These are phyloP conservation scores for Eurosta solidaginis DNA, from an alignment of 1,140 invertebrate species.

Conservation along the genomic window DNA sequence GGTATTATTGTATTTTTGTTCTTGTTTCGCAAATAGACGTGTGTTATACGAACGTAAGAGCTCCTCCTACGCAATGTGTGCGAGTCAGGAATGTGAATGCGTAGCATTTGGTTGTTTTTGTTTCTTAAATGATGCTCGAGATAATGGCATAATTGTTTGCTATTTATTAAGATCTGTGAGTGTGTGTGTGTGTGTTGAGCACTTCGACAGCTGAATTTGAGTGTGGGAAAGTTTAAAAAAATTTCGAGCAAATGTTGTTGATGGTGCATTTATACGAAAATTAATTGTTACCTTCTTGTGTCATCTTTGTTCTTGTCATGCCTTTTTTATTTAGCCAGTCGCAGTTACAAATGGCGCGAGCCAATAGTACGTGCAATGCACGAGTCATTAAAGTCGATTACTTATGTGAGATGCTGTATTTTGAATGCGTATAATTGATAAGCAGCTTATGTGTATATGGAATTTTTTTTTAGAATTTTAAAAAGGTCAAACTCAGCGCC, in stretches of 20 bases:
- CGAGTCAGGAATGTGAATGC: neutral
- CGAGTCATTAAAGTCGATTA: neutral
- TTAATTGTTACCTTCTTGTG: neutral
- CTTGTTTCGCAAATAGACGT: neutral
- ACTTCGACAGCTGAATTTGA: slow-evolving; percentile 21
- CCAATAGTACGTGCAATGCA: slow-evolving; percentile 17
- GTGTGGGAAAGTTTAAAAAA: slow-evolving; percentile 20
- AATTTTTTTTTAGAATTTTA: no score
- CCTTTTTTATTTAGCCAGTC: neutral
- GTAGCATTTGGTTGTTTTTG: neutral
- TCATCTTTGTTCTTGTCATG: neutral
- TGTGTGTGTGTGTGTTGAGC: neutral
- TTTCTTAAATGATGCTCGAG: neutral
- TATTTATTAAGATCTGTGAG: neutral
- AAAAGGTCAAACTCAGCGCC: no score
- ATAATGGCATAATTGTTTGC: slow-evolving; percentile 24
- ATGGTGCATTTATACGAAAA: slow-evolving; percentile 14
- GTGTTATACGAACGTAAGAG: neutral
- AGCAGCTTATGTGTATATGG: no score
- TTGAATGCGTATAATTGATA: neutral
- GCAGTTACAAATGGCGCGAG: slow-evolving; percentile 4
- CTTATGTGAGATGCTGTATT: neutral
- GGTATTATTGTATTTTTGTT: no score
- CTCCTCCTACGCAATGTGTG: slow-evolving; percentile 21
- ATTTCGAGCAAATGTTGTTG: neutral